Conservation (phyloP, 2,888 invertebrate species). For the Drosophila merina region DNA sequence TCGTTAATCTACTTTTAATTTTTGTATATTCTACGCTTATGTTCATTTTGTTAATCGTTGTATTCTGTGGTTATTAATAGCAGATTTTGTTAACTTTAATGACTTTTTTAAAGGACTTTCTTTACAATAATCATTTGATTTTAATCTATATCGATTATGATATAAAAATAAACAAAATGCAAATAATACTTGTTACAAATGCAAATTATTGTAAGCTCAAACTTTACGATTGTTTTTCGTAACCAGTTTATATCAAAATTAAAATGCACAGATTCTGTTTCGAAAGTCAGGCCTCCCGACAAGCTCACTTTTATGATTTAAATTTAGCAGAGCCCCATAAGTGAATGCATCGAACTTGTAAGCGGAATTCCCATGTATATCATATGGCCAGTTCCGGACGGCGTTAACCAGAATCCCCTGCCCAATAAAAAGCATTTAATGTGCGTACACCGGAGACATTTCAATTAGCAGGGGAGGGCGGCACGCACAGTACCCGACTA, state of each 20-base stretch:
- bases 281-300: neutral
- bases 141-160: too few relatives aligned
- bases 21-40: too few relatives aligned
- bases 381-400: slow-evolving; percentile 24
- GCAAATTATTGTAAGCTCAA: neutral
- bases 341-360: slow-evolving; percentile 2
- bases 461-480: slow-evolving; percentile 29
- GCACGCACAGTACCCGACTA: slow-evolving; percentile 56
- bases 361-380: slow-evolving; percentile 24
- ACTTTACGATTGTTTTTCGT: neutral
- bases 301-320: slow-evolving; percentile 18
- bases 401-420: slow-evolving; percentile 17
- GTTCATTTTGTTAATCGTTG: too few relatives aligned
- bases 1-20: too few relatives aligned
- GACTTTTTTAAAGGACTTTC: too few relatives aligned
- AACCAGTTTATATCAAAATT: neutral
- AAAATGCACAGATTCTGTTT: neutral
- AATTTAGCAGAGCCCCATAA: slow-evolving; percentile 12
- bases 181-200: neutral
- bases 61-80: too few relatives aligned
- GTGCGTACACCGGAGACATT: slow-evolving; percentile 28
- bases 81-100: too few relatives aligned
- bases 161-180: neutral
- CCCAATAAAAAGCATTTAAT: slow-evolving; percentile 13
- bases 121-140: too few relatives aligned